phyloP scores from a whole-genome alignment of 2,113 vertebrate genomes.

The Cettia cetti region DNA sequence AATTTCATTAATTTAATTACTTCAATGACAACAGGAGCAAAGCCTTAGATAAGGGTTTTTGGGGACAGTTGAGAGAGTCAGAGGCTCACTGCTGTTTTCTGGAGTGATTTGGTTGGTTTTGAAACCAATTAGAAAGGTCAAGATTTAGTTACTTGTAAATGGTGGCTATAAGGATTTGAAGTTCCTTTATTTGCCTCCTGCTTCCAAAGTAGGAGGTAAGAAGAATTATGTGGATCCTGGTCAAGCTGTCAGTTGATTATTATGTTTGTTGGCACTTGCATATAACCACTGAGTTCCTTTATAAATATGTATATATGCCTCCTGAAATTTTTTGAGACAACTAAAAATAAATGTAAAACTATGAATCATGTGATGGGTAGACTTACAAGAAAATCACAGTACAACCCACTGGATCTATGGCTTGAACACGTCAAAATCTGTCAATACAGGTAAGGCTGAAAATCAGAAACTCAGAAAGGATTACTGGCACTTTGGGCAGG shows the following conservation, averaged over 20 bases:
- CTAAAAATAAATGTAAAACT: neutral
- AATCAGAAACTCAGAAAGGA: neutral
- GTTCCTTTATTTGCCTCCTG: neutral
- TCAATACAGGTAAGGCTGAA: neutral
- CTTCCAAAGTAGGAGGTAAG: neutral
- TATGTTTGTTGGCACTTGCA: neutral
- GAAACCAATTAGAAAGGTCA: neutral
- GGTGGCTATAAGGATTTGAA: neutral
- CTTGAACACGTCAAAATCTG: neutral
- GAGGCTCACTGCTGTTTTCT: neutral
- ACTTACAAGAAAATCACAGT: neutral
- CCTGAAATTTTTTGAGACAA: neutral
- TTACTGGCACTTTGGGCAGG: neutral
- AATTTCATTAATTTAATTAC: neutral
- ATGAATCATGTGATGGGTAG: neutral
- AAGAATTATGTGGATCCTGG: neutral
- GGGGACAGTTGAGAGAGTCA: neutral
- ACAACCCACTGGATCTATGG: neutral
- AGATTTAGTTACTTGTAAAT: neutral
- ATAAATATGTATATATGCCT: neutral
- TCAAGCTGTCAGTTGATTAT: neutral
- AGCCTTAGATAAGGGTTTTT: neutral
- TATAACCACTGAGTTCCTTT: neutral
- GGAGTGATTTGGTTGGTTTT: neutral
- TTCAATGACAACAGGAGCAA: neutral